phyloP scores from a whole-genome alignment of 2,888 invertebrate species.

The Amiota minor region DNA sequence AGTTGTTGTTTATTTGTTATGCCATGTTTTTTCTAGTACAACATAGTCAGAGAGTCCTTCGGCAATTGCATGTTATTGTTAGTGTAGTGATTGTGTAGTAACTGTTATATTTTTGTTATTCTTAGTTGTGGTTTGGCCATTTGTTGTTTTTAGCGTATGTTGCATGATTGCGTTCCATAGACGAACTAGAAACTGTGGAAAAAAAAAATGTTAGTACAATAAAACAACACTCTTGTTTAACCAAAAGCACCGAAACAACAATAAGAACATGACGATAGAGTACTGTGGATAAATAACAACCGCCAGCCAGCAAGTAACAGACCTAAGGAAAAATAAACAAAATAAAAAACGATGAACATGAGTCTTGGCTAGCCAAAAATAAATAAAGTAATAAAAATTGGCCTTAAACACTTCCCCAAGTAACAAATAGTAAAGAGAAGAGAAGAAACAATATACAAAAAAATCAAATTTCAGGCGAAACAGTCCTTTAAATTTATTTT shows the following conservation, averaged over 20 bases:
- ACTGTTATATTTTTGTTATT: constrained; percentile 1
- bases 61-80: background rate
- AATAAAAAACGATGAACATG: background rate
- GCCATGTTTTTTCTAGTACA: constrained; percentile 52
- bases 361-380: background rate
- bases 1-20: constrained; percentile 61
- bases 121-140: background rate
- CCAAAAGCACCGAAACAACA: background rate
- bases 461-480: too few species aligned
- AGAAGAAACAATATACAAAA: too few species aligned
- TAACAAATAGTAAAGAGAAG: too few species aligned
- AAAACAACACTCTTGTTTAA: background rate
- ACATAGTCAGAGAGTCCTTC: constrained; percentile 4
- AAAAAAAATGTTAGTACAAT: background rate
- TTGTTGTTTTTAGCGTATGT: constrained; percentile 65
- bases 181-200: background rate
- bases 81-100: background rate
- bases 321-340: too few species aligned
- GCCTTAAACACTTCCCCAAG: background rate
- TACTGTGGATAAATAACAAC: background rate
- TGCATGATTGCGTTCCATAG: constrained; percentile 50
- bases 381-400: constrained; percentile 5
- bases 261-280: background rate
- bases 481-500: too few species aligned
- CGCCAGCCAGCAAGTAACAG: too few species aligned